phyloP scores from a whole-genome alignment of 2,888 invertebrate species.

The Nebria salina region DNA sequence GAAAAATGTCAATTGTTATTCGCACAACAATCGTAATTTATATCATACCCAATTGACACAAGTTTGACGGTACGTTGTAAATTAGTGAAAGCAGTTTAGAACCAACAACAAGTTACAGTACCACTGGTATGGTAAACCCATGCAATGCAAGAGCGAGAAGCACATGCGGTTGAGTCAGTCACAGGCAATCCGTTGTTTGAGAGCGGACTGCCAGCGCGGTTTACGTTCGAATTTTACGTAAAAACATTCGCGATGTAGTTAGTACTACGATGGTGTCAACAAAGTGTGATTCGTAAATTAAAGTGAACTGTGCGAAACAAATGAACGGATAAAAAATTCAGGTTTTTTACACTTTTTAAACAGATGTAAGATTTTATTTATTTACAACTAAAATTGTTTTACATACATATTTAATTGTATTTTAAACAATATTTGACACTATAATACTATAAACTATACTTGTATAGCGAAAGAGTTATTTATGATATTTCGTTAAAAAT shows the following conservation, averaged over 20 bases:
- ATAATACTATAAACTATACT: no score
- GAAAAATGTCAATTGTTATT: constrained; percentile 3
- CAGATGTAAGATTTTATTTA: background rate
- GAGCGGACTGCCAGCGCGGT: background rate
- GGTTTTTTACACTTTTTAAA: background rate
- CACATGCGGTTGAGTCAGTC: constrained; percentile 13
- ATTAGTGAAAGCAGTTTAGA: constrained; percentile 11
- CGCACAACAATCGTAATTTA: background rate
- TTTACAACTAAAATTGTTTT: background rate
- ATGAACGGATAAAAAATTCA: background rate
- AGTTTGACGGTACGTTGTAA: constrained; percentile 8
- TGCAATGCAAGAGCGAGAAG: background rate
- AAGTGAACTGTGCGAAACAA: constrained; percentile 9
- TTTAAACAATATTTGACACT: no score
- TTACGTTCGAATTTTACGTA: background rate
- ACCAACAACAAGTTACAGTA: background rate
- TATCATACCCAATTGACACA: constrained; percentile 9
- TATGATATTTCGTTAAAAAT: background rate
- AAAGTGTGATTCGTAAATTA: background rate
- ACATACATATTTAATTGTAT: no score
- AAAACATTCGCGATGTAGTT: constrained; percentile 6
- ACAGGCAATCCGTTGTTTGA: background rate
- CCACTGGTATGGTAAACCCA: constrained; percentile 11
- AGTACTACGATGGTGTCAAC: background rate
- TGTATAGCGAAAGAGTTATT: background rate